A percentile compares a stretch with the other conserved stretches of the same genome.
These are phyloP conservation scores for Zygogramma bicolorata DNA, from an alignment of 2,888 invertebrate species.

Conservation along the genomic window DNA sequence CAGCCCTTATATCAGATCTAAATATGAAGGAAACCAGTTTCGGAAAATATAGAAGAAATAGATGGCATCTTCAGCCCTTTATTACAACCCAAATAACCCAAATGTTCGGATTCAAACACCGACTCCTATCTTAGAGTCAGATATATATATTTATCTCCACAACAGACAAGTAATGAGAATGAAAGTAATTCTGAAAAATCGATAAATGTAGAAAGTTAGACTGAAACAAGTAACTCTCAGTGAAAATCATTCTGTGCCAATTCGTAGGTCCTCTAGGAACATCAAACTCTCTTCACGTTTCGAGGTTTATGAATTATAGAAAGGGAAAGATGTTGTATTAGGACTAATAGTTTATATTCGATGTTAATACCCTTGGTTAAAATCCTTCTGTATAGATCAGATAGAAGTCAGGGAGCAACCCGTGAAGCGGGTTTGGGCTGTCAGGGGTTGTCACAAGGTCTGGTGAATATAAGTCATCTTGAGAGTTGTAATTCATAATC, in stretches of 20 bases:
- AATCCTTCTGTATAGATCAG: too few species aligned
- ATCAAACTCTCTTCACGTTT: background rate
- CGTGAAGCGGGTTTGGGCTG: too few species aligned
- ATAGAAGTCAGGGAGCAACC: too few species aligned
- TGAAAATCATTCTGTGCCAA: too few species aligned
- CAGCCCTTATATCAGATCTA: background rate
- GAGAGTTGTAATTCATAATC: too few species aligned
- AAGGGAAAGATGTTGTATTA: background rate
- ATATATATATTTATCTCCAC: background rate
- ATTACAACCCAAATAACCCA: background rate
- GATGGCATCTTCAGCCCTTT: background rate
- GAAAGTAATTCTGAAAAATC: background rate
- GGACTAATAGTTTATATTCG: background rate
- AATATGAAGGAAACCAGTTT: background rate
- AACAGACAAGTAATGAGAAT: background rate
- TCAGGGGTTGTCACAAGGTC: too few species aligned
- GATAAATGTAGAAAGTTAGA: too few species aligned
- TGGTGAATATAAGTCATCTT: too few species aligned
- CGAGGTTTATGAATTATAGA: background rate
- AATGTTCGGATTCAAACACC: background rate
- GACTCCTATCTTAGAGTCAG: too few species aligned
- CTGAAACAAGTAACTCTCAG: background rate
- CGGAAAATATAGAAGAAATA: too few species aligned
- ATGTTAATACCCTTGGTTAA: too few species aligned
- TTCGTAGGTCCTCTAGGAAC: too few species aligned